Conservation (phyloP, 2,797 vertebrate species). For the Cheracebus regulus region DNA sequence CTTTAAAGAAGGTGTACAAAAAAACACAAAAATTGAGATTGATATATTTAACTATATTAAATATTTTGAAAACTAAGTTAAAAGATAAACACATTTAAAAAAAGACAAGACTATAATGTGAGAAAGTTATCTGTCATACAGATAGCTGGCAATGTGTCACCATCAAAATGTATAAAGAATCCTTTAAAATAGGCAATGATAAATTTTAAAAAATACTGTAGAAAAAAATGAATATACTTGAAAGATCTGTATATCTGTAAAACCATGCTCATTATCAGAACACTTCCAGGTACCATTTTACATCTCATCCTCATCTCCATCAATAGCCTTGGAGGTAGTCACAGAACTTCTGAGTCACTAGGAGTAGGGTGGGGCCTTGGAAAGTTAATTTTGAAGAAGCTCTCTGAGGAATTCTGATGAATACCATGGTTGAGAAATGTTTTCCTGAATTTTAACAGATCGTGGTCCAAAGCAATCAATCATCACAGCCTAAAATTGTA, state of each 20-base stretch:
- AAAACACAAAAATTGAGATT: not conserved
- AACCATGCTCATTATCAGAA: not conserved
- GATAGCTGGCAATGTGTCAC: not conserved
- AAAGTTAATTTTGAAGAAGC: slow-evolving; percentile 35
- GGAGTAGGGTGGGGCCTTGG: not conserved
- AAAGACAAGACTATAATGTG: not conserved
- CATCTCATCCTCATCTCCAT: not conserved
- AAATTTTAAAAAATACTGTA: not conserved
- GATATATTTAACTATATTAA: not conserved
- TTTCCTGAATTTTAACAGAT: slow-evolving; percentile 57
- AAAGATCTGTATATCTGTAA: not conserved
- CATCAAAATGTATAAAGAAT: not conserved
- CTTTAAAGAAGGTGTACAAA: not conserved
- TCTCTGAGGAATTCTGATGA: slow-evolving; percentile 33
- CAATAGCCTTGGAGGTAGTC: not conserved
- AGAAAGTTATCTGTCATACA: not conserved
- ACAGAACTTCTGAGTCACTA: slow-evolving; percentile 48
- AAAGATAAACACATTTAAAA: not conserved
- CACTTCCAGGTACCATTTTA: not conserved
- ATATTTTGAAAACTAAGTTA: not conserved
- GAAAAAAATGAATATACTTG: not conserved
- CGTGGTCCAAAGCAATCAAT: slow-evolving; percentile 55
- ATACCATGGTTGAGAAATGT: slow-evolving; percentile 17
- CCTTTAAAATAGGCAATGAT: not conserved
- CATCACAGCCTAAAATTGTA: slow-evolving; percentile 48